phyloP scores from a whole-genome alignment of 2,797 vertebrate genomes.

The Sciurus vulgaris region DNA sequence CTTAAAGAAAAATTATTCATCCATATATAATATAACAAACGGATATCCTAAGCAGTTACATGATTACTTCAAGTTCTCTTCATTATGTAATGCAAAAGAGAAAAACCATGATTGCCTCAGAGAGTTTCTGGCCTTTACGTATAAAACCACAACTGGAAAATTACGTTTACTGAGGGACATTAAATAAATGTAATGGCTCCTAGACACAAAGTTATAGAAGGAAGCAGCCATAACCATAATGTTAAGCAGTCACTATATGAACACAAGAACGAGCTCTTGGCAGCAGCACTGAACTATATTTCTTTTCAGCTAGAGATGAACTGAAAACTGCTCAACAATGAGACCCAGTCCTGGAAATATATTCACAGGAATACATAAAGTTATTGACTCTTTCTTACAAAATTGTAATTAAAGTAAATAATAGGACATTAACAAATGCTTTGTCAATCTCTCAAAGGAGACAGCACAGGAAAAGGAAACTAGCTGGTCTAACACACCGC shows the following conservation, averaged over 20 bases:
- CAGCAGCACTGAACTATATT: constrained; percentile 90
- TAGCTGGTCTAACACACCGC: constrained; percentile 88
- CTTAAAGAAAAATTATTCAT: constrained; percentile 82
- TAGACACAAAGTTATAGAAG: constrained; percentile 71
- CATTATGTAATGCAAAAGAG: constrained; percentile 78
- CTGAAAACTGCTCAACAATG: constrained; percentile 86
- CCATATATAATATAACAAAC: constrained; percentile 79
- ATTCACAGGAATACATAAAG: constrained; percentile 94
- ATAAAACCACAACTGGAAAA: constrained; percentile 83
- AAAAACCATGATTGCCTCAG: constrained; percentile 76
- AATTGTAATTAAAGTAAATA: constrained; percentile 90
- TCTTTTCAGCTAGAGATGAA: constrained; percentile 83
- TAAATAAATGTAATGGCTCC: constrained; percentile 83
- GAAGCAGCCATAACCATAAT: constrained; percentile 88
- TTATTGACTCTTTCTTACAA: constrained; percentile 91
- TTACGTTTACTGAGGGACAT: constrained; percentile 84
- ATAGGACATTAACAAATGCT: constrained; percentile 90
- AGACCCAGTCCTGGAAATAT: constrained; percentile 91
- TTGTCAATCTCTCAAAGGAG: constrained; percentile 91
- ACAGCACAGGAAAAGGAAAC: constrained; percentile 89
- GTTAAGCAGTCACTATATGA: constrained; percentile 83
- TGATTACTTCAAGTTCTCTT: constrained; percentile 74
- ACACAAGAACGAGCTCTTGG: constrained; percentile 91
- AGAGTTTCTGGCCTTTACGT: constrained; percentile 77
- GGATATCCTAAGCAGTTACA: constrained; percentile 81